Evolutionary conservation across 2,113 vertebrate species (phyloP).

Genomic region (Potamarius usumacintae): DNA sequence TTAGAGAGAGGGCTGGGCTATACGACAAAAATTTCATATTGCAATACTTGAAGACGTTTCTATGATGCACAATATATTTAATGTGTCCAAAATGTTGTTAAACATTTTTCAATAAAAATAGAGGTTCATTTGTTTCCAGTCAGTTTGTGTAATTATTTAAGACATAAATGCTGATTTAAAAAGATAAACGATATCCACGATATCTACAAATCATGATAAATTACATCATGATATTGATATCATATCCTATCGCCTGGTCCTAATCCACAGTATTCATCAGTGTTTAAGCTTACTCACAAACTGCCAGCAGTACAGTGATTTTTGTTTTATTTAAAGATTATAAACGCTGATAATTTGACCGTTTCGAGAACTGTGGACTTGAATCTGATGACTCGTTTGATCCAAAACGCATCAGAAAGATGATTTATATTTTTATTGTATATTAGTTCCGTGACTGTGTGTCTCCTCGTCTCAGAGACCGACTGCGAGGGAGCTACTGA

Average conservation of each 20-base stretch:
- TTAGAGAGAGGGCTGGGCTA: not conserved
- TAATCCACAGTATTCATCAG: not conserved
- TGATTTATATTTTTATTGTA: not conserved
- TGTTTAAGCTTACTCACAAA: not conserved
- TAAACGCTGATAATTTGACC: not conserved
- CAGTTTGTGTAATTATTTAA: too few relatives aligned
- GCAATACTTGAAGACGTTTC: too few relatives aligned
- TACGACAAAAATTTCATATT: not conserved
- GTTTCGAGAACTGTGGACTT: not conserved
- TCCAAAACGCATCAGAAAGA: not conserved
- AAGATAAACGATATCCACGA: too few relatives aligned
- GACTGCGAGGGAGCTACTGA: slow-evolving; percentile 93
- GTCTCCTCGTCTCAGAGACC: slow-evolving; percentile 77
- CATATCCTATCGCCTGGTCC: not conserved
- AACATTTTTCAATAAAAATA: too few relatives aligned
- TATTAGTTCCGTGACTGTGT: not conserved
- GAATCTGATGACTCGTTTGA: not conserved
- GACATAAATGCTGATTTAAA: too few relatives aligned
- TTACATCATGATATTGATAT: not conserved
- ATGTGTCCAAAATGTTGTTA: too few relatives aligned
- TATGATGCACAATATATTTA: too few relatives aligned
- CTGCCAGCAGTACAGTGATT: not conserved
- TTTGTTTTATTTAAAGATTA: not conserved
- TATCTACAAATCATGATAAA: not conserved
- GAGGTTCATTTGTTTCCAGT: too few relatives aligned